A percentile compares a stretch with the other conserved stretches of the same genome.
Conservation (phyloP, 2,797 vertebrate species). For the Characodon lateralis region DNA sequence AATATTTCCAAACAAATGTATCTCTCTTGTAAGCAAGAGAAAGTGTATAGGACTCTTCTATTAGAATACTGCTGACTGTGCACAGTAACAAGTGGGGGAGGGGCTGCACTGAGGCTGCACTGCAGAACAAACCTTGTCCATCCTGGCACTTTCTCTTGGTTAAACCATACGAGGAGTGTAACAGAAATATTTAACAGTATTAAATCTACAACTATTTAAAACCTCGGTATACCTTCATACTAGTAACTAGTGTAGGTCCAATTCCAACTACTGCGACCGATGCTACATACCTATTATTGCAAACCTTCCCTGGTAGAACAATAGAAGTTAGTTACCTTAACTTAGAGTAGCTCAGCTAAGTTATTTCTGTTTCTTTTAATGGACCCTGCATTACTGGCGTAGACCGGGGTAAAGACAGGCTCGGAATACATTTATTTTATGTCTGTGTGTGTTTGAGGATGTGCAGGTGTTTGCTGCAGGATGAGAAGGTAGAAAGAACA, state of each 20-base stretch:
- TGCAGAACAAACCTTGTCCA: too few species aligned
- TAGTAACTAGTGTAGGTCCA: background rate
- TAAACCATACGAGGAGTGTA: background rate
- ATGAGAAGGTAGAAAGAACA: slow-evolving; percentile 4
- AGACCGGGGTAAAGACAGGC: background rate
- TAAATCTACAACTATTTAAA: too few species aligned
- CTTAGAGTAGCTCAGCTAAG: too few species aligned
- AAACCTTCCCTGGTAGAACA: background rate
- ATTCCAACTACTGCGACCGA: background rate
- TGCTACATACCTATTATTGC: background rate
- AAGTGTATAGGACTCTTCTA: too few species aligned
- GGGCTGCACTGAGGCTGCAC: too few species aligned
- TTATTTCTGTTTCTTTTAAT: background rate
- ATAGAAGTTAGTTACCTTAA: background rate
- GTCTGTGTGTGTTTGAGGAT: slow-evolving; percentile 11
- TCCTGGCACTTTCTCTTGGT: background rate
- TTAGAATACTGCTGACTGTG: too few species aligned
- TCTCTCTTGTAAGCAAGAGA: too few species aligned
- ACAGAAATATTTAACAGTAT: background rate
- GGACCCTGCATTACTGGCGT: background rate
- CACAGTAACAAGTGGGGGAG: too few species aligned
- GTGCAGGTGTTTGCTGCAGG: background rate
- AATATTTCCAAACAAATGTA: too few species aligned
- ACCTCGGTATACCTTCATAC: background rate
- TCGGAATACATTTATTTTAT: background rate